A percentile compares a stretch with the other conserved stretches of the same genome.
Conservation (phyloP, 2,888 invertebrate genomes). For the Maniola hyperantus region DNA sequence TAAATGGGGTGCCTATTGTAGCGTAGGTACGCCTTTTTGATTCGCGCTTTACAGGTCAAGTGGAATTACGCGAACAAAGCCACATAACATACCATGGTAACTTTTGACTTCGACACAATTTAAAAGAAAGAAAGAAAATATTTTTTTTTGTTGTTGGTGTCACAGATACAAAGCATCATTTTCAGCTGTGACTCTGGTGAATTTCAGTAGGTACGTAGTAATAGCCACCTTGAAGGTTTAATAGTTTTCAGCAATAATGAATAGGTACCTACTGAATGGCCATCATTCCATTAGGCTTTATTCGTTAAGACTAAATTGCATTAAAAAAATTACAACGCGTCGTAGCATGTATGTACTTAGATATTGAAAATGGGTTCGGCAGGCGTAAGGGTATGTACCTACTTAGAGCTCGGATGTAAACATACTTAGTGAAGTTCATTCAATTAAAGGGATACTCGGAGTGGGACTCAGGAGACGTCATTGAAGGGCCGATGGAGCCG, state of each 20-base stretch:
- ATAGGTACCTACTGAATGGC: no score
- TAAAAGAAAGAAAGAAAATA: no score
- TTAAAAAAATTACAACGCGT: not conserved
- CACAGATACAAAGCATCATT: no score
- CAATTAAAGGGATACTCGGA: slow-evolving; percentile 68
- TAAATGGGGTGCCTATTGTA: not conserved
- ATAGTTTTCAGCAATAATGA: no score
- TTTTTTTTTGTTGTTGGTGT: no score
- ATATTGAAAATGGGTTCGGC: slow-evolving; percentile 24
- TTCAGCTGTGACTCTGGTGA: no score
- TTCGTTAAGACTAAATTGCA: no score
- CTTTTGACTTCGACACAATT: not conserved
- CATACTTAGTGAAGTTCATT: slow-evolving; percentile 72
- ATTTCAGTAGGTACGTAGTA: no score
- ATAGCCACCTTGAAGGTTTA: no score
- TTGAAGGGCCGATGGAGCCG: slow-evolving; percentile 68
- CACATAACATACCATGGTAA: not conserved
- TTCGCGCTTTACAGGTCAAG: not conserved
- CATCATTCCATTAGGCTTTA: no score
- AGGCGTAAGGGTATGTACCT: slow-evolving; percentile 37
- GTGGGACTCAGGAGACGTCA: slow-evolving; percentile 74
- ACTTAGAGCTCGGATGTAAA: slow-evolving; percentile 57
- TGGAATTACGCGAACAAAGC: not conserved
- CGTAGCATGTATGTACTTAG: not conserved
- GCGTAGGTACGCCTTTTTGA: not conserved